Evolutionary conservation across 2,797 vertebrate genomes (phyloP), one percentile per base, ranked within the genome.

Genomic region (Chanos chanos): DNA sequence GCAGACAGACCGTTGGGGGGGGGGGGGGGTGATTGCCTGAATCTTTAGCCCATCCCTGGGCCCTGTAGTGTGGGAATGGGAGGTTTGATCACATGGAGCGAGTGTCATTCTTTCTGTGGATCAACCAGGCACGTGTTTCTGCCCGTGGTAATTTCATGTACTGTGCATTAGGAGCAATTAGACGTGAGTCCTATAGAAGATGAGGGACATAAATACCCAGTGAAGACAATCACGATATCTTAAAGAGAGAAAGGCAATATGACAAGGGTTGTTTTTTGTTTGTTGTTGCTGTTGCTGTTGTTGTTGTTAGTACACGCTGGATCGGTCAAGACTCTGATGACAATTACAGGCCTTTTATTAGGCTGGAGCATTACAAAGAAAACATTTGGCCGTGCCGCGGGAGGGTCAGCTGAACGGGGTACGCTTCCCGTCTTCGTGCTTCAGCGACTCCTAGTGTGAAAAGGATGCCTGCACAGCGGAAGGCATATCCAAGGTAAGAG

Each of bases 1-100:
- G n/a, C 58, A 19, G 41, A 24, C 15, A 47, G 33, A 30, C 24
- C 27, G 27, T 9, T 43, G 34, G 7, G 49, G 30, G 5, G 22
- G 25, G 48, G 19, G 64, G 12, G 31, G 13, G 33, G 5, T 9
- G 12, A 15, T 44, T 53, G n/a, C 33, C 52, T 27, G 15, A 9
- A 56, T 25, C 49, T 50, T 44, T 4, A 50, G 51, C 13, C 62
- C 31, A 47, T 2, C 44, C 61, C 33, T 30, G 44, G 52, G 43
- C 39, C 36, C 12, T 25, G 13, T 31, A 43, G 18, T 36, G 6
- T 58, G 21, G 43, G 40, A 53, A 13, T n/a, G n/a, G 43, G 25
- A 44, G 21, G 24, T 19, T 10, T 18, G 10, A 36, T 48, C 21
- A 5, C 30, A 28, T 28, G 13, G 28, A 34, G 12, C 51, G 41